phyloP scores from a whole-genome alignment of 2,888 invertebrate genomes.

The Patella pellucida region DNA sequence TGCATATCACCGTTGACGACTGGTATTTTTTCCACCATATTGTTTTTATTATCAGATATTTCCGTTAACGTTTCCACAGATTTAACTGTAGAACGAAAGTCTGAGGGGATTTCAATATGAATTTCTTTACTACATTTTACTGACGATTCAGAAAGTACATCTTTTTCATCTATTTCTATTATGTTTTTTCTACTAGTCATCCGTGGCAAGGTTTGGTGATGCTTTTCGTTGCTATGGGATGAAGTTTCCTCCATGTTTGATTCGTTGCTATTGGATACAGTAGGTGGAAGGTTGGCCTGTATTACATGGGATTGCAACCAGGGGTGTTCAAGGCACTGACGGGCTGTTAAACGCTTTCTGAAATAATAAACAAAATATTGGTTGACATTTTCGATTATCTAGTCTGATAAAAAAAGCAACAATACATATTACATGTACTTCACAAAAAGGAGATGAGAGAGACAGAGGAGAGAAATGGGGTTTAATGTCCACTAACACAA shows the following conservation, averaged over 20 bases:
- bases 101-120: background rate
- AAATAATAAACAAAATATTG: conserved; percentile 56
- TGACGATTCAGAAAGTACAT: background rate
- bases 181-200: background rate
- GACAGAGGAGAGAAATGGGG: too few relatives aligned
- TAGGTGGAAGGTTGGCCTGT: conserved; percentile 26
- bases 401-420: too few relatives aligned
- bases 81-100: too few relatives aligned
- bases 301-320: conserved; percentile 74
- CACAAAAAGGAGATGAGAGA: too few relatives aligned
- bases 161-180: background rate
- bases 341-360: conserved; percentile 90
- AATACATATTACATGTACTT: too few relatives aligned
- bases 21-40: background rate
- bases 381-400: too few relatives aligned
- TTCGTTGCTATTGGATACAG: conserved; percentile 3
- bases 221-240: background rate
- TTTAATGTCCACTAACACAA: too few relatives aligned
- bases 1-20: too few relatives aligned
- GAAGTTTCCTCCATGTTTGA: background rate
- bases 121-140: background rate
- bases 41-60: background rate
- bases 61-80: background rate
- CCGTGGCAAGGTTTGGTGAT: background rate
- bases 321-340: conserved; percentile 89